Percentiles rank a stretch among this genome's conserved stretches.
These are phyloP conservation scores for Tangara arthus DNA, from an alignment of 2,797 vertebrate species.

Conservation along the genomic window DNA sequence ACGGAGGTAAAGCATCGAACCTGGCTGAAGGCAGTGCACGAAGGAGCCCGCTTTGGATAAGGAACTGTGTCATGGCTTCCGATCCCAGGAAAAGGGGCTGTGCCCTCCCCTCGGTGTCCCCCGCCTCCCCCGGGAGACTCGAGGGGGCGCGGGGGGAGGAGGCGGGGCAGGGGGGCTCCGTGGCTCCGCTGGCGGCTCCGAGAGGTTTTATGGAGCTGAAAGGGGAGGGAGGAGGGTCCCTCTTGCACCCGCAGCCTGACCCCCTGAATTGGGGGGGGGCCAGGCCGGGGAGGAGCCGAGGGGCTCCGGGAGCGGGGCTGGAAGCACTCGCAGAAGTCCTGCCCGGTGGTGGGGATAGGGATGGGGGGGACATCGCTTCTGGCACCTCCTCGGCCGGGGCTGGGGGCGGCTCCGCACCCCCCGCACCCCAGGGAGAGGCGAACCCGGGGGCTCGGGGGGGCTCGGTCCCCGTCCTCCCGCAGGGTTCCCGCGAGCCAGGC, in stretches of 20 bases:
- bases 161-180: neutral
- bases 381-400: neutral
- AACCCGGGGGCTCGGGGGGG: neutral
- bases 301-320: conserved; percentile 34
- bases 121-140: neutral
- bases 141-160: neutral
- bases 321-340: conserved; percentile 60
- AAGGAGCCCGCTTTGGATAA: conserved; percentile 31
- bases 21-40: conserved; percentile 7
- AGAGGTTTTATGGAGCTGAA: neutral
- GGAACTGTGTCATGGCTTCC: conserved; percentile 32
- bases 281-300: neutral
- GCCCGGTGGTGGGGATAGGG: neutral
- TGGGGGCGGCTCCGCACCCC: neutral
- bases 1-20: conserved; percentile 20
- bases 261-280: neutral
- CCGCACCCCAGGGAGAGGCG: conserved; percentile 9
- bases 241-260: neutral
- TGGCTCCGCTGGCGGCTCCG: neutral
- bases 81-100: neutral
- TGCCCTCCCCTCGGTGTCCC: neutral
- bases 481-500: neutral
- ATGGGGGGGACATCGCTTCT: neutral
- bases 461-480: neutral
- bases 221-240: neutral